A percentile compares a stretch with the other conserved stretches of the same genome.
Conservation (phyloP, 2,888 invertebrate genomes). For the Caenorhabditis macrosperma region DNA sequence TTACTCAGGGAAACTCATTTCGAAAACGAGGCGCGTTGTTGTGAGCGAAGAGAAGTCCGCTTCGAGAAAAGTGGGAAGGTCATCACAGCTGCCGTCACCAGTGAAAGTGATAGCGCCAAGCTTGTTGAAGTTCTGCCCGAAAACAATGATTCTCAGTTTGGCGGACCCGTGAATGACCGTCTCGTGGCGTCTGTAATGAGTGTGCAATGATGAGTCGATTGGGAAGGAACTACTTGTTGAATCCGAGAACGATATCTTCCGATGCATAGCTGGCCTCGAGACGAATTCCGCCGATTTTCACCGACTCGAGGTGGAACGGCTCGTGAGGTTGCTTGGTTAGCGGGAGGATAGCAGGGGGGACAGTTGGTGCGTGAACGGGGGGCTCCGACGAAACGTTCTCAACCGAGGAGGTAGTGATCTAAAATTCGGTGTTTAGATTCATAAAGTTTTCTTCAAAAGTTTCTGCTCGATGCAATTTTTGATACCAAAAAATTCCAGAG, state of each 20-base stretch:
- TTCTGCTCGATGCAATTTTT: too few relatives aligned
- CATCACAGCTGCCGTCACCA: constrained; percentile 36
- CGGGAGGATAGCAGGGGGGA: too few relatives aligned
- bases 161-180: constrained; percentile 31
- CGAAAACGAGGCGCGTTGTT: constrained; percentile 7
- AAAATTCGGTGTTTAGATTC: too few relatives aligned
- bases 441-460: too few relatives aligned
- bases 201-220: neutral
- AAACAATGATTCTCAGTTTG: constrained; percentile 33
- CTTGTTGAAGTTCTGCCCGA: constrained; percentile 46
- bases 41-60: constrained; percentile 49
- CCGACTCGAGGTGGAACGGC: constrained; percentile 20
- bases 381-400: too few relatives aligned
- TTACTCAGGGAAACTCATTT: constrained; percentile 32
- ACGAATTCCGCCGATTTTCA: constrained; percentile 32
- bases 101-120: constrained; percentile 46
- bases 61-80: constrained; percentile 29
- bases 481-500: constrained; percentile 7
- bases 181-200: constrained; percentile 32
- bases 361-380: too few relatives aligned
- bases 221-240: constrained; percentile 30
- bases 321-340: too few relatives aligned
- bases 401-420: too few relatives aligned
- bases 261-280: constrained; percentile 3
- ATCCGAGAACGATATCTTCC: constrained; percentile 43